These are phyloP conservation scores for Trachelus stipa DNA, from an alignment of 2,888 invertebrate species.

Conservation along the genomic window DNA sequence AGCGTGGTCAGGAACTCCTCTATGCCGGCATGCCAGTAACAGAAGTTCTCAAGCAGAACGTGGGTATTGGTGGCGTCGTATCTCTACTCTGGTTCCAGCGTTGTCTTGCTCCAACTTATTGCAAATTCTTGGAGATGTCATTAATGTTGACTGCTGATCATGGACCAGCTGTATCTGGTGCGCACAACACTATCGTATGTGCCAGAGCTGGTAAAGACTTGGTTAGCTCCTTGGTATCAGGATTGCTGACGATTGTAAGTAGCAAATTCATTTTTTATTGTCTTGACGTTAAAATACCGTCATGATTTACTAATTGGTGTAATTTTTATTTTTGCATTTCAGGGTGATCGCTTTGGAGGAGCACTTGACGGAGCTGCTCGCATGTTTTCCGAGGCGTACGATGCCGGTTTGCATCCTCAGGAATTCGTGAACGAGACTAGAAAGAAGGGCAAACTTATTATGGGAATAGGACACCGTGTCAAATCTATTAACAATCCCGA, in stretches of 20 bases:
- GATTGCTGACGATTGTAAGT: constrained; percentile 95
- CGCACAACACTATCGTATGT: constrained; percentile 98
- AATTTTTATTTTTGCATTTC: constrained; percentile 20
- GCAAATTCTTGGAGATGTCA: constrained; percentile 99
- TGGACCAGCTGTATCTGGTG: constrained; percentile 98
- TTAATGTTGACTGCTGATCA: constrained; percentile 99
- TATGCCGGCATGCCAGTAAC: constrained; percentile 96
- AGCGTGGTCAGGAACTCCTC: constrained; percentile 94
- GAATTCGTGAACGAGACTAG: constrained; percentile 99
- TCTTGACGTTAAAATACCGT: neutral
- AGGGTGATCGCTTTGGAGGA: constrained; percentile 99
- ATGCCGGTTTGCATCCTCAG: constrained; percentile 93
- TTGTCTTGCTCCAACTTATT: constrained; percentile 91
- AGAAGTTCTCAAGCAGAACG: constrained; percentile 90
- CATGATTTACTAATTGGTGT: neutral
- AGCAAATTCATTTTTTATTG: neutral
- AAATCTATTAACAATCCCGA: constrained; percentile 98
- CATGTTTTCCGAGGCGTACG: constrained; percentile 97
- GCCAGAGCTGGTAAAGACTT: constrained; percentile 98
- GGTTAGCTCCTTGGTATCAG: constrained; percentile 95
- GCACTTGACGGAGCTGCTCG: constrained; percentile 98
- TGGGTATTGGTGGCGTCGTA: constrained; percentile 98
- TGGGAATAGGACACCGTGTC: constrained; percentile 97
- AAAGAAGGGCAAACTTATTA: constrained; percentile 96
- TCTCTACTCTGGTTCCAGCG: constrained; percentile 99